Percentiles rank a stretch among this genome's conserved stretches.
Conservation (phyloP, 2,113 vertebrate genomes). For the Rhizomys pruinosus region DNA sequence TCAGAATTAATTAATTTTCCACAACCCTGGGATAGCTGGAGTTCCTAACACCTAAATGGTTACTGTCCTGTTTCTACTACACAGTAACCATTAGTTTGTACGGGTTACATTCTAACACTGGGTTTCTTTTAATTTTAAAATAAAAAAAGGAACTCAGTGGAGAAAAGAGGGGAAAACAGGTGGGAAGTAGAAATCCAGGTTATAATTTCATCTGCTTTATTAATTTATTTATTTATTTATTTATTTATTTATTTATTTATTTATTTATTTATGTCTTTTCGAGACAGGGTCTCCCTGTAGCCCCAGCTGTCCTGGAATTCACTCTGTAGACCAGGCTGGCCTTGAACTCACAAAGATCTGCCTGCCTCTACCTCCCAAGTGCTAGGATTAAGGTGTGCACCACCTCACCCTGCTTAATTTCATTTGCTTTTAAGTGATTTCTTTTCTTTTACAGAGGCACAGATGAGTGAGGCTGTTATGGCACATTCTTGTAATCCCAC, state of each 20-base stretch:
- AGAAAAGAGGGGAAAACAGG: background rate
- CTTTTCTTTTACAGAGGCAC: background rate
- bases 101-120: background rate
- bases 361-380: no score
- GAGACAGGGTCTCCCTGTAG: no score
- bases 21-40: background rate
- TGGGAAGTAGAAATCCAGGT: slow-evolving; percentile 9
- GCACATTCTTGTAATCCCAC: background rate
- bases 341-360: no score
- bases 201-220: slow-evolving; percentile 15
- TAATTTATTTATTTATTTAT: no score
- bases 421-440: background rate
- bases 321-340: no score
- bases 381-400: no score
- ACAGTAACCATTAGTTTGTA: slow-evolving; percentile 6
- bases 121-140: slow-evolving; percentile 33
- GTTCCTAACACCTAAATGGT: background rate
- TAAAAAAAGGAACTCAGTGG: slow-evolving; percentile 9
- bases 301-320: no score
- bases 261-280: no score
- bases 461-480: background rate
- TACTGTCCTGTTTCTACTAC: background rate
- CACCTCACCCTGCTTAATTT: no score
- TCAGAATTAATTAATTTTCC: no score
- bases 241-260: no score